Conservation (phyloP, 2,797 vertebrate species). For the Thaleichthys pacificus region DNA sequence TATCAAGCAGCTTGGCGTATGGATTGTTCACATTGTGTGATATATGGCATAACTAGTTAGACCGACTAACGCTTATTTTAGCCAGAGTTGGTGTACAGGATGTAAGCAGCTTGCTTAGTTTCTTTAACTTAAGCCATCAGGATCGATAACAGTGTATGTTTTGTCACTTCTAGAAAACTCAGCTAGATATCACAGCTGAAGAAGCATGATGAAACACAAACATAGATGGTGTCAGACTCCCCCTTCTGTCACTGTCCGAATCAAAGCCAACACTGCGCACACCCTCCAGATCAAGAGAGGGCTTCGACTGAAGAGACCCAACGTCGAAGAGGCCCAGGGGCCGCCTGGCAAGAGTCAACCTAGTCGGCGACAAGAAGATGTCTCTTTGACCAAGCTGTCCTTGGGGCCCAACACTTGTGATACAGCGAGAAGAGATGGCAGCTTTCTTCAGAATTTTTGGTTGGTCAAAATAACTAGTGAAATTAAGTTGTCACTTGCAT, state of each 20-base stretch:
- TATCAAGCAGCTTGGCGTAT: too few species aligned
- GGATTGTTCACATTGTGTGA: too few species aligned
- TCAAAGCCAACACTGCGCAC: slow-evolving; percentile 71
- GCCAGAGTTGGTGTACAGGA: too few species aligned
- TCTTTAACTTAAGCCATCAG: too few species aligned
- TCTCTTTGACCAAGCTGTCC: slow-evolving; percentile 48
- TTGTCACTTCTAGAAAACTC: too few species aligned
- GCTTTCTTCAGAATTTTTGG: slow-evolving; percentile 92
- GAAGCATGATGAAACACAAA: slow-evolving; percentile 76
- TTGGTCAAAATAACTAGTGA: slow-evolving; percentile 59
- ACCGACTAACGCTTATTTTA: too few species aligned
- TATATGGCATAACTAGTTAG: too few species aligned
- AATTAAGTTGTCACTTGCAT: background rate
- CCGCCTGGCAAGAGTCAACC: slow-evolving; percentile 65
- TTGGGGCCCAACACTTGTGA: slow-evolving; percentile 74
- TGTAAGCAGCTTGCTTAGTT: too few species aligned
- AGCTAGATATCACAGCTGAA: slow-evolving; percentile 11
- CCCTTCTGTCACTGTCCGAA: slow-evolving; percentile 72
- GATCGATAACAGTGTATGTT: too few species aligned
- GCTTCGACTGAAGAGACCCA: slow-evolving; percentile 69
- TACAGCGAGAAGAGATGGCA: slow-evolving; percentile 89
- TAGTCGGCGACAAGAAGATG: slow-evolving; percentile 28
- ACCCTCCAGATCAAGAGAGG: slow-evolving; percentile 70
- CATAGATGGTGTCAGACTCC: slow-evolving; percentile 74
- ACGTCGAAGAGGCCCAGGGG: slow-evolving; percentile 65